phyloP scores from a whole-genome alignment of 2,888 invertebrate species.

The Tinea pellionella region DNA sequence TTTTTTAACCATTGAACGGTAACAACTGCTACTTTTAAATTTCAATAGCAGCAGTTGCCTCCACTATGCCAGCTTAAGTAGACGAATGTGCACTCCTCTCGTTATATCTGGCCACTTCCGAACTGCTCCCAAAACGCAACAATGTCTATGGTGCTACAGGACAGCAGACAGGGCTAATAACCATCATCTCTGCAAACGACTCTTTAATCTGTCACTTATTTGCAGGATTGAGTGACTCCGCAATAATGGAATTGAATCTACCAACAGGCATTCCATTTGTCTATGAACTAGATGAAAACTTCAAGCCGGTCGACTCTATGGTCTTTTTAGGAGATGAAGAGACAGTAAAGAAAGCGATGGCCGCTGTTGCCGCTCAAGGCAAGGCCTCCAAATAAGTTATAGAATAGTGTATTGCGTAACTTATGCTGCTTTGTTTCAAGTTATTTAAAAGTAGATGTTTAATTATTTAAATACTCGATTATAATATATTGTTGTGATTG shows the following conservation, averaged over 20 bases:
- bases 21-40: too few relatives aligned
- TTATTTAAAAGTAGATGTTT: not conserved
- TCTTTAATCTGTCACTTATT: too few relatives aligned
- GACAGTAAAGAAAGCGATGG: conserved; percentile 80
- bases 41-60: too few relatives aligned
- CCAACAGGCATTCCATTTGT: conserved; percentile 86
- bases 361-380: conserved; percentile 82
- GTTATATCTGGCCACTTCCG: too few relatives aligned
- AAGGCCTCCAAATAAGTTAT: conserved; percentile 74
- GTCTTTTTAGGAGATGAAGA: conserved; percentile 83
- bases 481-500: conserved; percentile 3
- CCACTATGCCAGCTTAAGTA: too few relatives aligned
- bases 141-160: too few relatives aligned
- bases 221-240: conserved; percentile 74
- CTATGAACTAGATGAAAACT: conserved; percentile 77
- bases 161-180: too few relatives aligned
- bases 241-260: conserved; percentile 80
- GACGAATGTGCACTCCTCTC: too few relatives aligned
- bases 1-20: too few relatives aligned
- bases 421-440: not conserved
- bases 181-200: too few relatives aligned
- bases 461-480: not conserved
- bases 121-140: too few relatives aligned
- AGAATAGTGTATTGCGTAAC: not conserved
- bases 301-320: conserved; percentile 77